Conservation (phyloP, 2,888 invertebrate genomes). For the Parnassius orleans region DNA sequence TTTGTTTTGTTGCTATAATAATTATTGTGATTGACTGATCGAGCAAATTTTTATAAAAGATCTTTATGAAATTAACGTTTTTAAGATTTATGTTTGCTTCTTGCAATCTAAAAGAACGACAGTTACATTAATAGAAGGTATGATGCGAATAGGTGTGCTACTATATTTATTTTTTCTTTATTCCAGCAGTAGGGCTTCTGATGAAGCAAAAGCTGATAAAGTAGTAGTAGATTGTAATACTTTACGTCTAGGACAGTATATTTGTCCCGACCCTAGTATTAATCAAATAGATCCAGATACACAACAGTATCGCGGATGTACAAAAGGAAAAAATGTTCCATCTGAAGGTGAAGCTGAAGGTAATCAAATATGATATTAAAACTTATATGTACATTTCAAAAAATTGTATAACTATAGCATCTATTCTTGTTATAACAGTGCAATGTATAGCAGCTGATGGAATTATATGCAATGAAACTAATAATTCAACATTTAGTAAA, state of each 20-base stretch:
- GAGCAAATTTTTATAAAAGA: too few relatives aligned
- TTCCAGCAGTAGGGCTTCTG: slow-evolving; percentile 47
- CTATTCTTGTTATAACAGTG: slow-evolving; percentile 70
- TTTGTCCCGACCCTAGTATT: slow-evolving; percentile 89
- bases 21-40: too few relatives aligned
- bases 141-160: slow-evolving; percentile 30
- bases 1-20: too few relatives aligned
- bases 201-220: slow-evolving; percentile 55
- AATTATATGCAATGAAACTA: slow-evolving; percentile 89
- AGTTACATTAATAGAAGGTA: not conserved
- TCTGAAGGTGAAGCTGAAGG: slow-evolving; percentile 90
- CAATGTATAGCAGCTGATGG: slow-evolving; percentile 91
- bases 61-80: too few relatives aligned
- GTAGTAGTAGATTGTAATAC: slow-evolving; percentile 84
- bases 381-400: too few relatives aligned
- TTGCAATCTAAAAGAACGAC: not conserved
- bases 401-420: not conserved
- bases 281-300: slow-evolving; percentile 93
- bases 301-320: slow-evolving; percentile 92
- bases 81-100: too few relatives aligned
- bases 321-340: slow-evolving; percentile 68
- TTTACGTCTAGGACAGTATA: slow-evolving; percentile 88
- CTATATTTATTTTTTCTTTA: slow-evolving; percentile 42
- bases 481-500: slow-evolving; percentile 89
- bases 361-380: slow-evolving; percentile 46